Conservation (phyloP, 2,888 invertebrate species). For the Agriopis leucophaearia region DNA sequence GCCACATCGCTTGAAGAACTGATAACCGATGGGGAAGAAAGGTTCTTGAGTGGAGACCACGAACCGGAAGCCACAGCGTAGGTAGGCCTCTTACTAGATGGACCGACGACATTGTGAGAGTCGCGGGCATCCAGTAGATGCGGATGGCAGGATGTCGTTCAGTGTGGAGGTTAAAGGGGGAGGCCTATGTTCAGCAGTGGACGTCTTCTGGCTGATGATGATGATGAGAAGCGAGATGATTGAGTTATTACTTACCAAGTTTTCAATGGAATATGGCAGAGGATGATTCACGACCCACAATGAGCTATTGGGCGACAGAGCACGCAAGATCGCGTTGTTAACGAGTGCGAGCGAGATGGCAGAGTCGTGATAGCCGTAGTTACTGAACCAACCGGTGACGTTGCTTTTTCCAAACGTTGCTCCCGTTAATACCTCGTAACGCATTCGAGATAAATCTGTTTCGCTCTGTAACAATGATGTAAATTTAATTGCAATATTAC, state of each 20-base stretch:
- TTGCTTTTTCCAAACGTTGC: slow-evolving; percentile 80
- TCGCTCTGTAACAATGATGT: slow-evolving; percentile 59
- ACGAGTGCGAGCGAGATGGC: slow-evolving; percentile 89
- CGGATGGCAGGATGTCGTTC: too few relatives aligned
- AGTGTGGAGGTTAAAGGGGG: too few relatives aligned
- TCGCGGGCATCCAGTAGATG: too few relatives aligned
- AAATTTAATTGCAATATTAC: too few relatives aligned
- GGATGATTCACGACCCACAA: slow-evolving; percentile 88
- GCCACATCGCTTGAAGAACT: too few relatives aligned
- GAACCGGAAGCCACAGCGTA: too few relatives aligned
- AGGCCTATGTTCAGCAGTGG: too few relatives aligned
- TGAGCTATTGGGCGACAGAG: slow-evolving; percentile 72
- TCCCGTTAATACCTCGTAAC: slow-evolving; percentile 85
- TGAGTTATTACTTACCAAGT: slow-evolving; percentile 76
- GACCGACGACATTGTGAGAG: too few relatives aligned
- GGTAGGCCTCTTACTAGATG: too few relatives aligned
- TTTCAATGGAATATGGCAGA: slow-evolving; percentile 88
- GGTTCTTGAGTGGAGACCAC: too few relatives aligned
- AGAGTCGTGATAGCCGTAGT: slow-evolving; percentile 92
- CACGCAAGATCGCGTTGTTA: slow-evolving; percentile 88
- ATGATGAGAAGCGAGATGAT: not conserved
- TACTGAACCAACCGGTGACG: slow-evolving; percentile 91
- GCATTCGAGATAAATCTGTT: slow-evolving; percentile 70
- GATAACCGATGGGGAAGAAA: too few relatives aligned
- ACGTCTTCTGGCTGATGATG: too few relatives aligned